A percentile compares a stretch with the other conserved stretches of the same genome.
These are phyloP conservation scores for Dasyurus viverrinus DNA, from an alignment of 2,113 vertebrate genomes.

Conservation along the genomic window DNA sequence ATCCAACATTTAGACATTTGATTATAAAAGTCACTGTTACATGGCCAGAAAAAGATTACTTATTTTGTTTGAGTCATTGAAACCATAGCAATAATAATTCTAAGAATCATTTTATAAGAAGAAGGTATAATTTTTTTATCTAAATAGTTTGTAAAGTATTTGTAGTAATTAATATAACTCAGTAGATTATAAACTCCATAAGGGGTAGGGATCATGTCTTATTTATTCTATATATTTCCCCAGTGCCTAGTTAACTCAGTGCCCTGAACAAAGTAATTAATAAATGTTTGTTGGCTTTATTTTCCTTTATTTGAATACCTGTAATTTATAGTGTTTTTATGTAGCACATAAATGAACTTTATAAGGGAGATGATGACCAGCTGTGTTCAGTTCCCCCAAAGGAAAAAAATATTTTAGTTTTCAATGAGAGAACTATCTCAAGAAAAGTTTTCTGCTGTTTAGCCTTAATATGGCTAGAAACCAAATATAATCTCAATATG, in stretches of 20 bases:
- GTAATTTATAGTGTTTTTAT: not conserved
- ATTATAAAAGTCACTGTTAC: conserved; percentile 20
- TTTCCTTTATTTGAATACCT: conserved; percentile 1
- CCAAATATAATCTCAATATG: not conserved
- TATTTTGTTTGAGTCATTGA: conserved; percentile 16
- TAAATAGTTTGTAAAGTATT: conserved; percentile 27
- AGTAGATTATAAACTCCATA: not conserved
- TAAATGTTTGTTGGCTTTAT: not conserved
- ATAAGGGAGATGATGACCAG: not conserved
- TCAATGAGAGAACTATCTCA: not conserved
- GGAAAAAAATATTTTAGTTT: not conserved
- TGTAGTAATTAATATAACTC: conserved; percentile 25
- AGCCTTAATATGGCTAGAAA: not conserved
- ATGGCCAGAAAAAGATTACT: conserved; percentile 4
- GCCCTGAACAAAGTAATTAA: not conserved
- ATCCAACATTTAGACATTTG: not conserved
- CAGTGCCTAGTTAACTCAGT: not conserved
- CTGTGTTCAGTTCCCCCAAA: conserved; percentile 5
- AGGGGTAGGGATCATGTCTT: not conserved
- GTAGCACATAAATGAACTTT: conserved; percentile 1
- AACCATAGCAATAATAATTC: not conserved
- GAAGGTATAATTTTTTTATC: conserved; percentile 7
- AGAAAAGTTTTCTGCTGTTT: not conserved
- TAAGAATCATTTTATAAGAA: conserved; percentile 25
- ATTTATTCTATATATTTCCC: not conserved